Evolutionary conservation across 2,888 invertebrate genomes (phyloP), one percentile per base, ranked within the genome.

Genomic region (Pristionchus arcanus): DNA sequence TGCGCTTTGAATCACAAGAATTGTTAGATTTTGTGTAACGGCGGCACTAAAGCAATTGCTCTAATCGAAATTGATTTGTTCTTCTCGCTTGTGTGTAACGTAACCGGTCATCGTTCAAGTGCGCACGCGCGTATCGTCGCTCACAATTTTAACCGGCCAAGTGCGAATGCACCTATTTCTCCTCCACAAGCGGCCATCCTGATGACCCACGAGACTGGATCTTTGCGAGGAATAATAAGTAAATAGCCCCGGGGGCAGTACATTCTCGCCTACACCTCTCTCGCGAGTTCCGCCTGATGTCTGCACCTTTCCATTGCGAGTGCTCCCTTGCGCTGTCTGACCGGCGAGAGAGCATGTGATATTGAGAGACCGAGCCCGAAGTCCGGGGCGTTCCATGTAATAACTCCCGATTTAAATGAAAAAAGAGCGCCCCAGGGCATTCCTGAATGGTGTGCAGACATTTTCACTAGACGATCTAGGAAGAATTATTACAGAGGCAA

Each of bases 401-500:
- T 71, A 19, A 68, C 4, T 49, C 4, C 11, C 42, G 42, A 13
- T 49, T 31, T 34, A 71, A 21, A 55, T 37, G 74, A 74, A 74
- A 74, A 37, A 74, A 74, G 37, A 74, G 34, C 74, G 74, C 74
- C 74, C 9, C 21, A 21, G 74, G 74, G 74, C 74, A 74, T 71
- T 66, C 21, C 21, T 21, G 25, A 4, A 9, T 63, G n/a, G 2
- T 63, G 25, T 63, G n/a, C 63, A n/a, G 63, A n/a, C n/a, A 11
- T 59, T 19, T 59, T 59, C 59, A 49, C 42, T 49, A 49, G 42
- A 49, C 5, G 3, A 49, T 59, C 59, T 59, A 59, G 59, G 19
- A 25, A 19, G 19, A 15, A 55, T 55, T 2, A n/a, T 19, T 19
- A 55, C 55, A 55, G 55, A 4, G 13, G 55, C 2, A 16, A 55